These are phyloP conservation scores for Parasteatoda lunata DNA, from an alignment of 2,888 invertebrate genomes.

Conservation along the genomic window DNA sequence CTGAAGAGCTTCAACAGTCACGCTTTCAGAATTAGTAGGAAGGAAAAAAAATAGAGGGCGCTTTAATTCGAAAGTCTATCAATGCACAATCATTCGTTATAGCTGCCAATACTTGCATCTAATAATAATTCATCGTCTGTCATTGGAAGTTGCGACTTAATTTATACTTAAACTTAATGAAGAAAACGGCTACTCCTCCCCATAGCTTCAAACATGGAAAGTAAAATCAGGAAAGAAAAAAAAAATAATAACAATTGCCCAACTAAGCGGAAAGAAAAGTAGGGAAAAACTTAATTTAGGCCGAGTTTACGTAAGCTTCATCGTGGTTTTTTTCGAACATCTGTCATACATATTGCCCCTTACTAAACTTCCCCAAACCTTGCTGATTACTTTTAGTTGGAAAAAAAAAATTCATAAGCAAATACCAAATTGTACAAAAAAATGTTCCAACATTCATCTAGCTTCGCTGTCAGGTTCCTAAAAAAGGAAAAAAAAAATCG, in stretches of 20 bases:
- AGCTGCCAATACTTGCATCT: constrained; percentile 41
- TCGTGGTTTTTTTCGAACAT: constrained; percentile 23
- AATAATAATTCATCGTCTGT: constrained; percentile 57
- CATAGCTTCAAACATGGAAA: neutral
- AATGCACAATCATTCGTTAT: constrained; percentile 49
- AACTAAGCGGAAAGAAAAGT: constrained; percentile 21
- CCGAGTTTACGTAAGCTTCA: constrained; percentile 61
- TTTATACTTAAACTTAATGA: constrained; percentile 51
- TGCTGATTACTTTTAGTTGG: constrained; percentile 38
- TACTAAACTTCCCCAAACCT: constrained; percentile 12
- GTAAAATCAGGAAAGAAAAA: constrained; percentile 8
- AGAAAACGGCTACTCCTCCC: neutral
- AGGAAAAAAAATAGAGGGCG: constrained; percentile 9
- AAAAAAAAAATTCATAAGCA: constrained; percentile 25
- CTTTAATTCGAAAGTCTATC: constrained; percentile 53
- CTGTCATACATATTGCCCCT: constrained; percentile 35
- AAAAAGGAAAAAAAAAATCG: constrained; percentile 18
- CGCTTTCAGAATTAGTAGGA: constrained; percentile 23
- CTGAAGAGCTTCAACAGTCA: constrained; percentile 21
- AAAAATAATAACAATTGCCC: constrained; percentile 5
- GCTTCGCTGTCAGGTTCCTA: constrained; percentile 43
- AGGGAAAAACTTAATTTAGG: constrained; percentile 59
- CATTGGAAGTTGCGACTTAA: constrained; percentile 35
- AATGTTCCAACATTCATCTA: constrained; percentile 45
- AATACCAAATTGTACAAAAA: constrained; percentile 33